Base-by-base conservation (phyloP, 2,797 vertebrate species). In the Argya squamiceps region DNA sequence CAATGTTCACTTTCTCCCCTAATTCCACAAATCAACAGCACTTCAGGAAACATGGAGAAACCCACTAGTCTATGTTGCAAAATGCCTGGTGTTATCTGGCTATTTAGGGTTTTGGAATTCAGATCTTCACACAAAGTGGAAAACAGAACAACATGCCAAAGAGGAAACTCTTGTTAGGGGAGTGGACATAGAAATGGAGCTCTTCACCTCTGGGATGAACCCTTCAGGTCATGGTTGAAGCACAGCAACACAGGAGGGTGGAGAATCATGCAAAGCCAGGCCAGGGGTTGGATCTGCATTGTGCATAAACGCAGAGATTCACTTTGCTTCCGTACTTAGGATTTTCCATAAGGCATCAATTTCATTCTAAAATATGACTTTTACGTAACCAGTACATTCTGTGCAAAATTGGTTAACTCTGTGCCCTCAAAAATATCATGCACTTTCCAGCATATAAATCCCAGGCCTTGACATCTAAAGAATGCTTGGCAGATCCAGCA, bases 401-500 rank as follows among this genome's bases (percentile, higher is more conserved):
- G 91, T 95, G 88, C 89, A 84, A 96, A 89, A 84, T 49, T 70
- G 88, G 92, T 77, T 81, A 87, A 94, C 92, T 97, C 87, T 67
- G 2, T 58, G 10, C 52, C 84, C 93, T 96, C 80, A 65, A 95
- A 97, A 97, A 94, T 93, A 96, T 79, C 79, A 86, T 88, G 95
- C 2, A 12, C 82, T 93, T 97, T 92, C 95, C 96, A 97, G 96
- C 87, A 43, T 34, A 95, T 97, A 98, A 98, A 98, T 98, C 95
- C 92, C 92, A 96, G 92, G 52, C 73, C 50, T 15, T 96, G 96
- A 96, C 97, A 98, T 95, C 96, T 92, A 84, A 97, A 95, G 97
- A 98, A 98, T 97, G 97, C 94, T 95, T 98, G 97, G 97, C 97
- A 97, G 88, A 94, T 85, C 52, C 86, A 92, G 89, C 52, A 49